Conservation (phyloP, 2,113 vertebrate species). For the Leuciscus idus region DNA sequence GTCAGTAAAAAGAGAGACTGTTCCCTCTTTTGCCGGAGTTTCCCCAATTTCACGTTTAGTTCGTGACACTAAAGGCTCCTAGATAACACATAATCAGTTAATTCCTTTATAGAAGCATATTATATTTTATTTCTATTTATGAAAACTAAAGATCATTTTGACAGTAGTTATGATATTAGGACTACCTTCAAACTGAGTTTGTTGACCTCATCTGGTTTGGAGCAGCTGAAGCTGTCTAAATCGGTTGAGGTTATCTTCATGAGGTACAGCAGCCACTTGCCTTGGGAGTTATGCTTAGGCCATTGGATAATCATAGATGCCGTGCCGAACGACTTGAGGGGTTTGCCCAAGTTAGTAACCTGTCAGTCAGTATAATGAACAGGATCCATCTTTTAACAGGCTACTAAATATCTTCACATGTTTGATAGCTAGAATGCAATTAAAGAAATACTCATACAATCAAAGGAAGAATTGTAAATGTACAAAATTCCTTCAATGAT, state of each 20-base stretch:
- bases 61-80: slow-evolving; percentile 77
- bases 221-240: slow-evolving; percentile 78
- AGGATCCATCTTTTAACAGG: background rate
- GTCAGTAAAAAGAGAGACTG: slow-evolving; percentile 74
- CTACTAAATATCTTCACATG: background rate
- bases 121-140: background rate
- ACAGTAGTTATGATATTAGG: background rate
- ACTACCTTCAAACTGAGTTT: slow-evolving; percentile 24
- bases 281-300: slow-evolving; percentile 82
- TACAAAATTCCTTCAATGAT: background rate
- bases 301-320: slow-evolving; percentile 86
- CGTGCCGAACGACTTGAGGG: slow-evolving; percentile 81
- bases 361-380: slow-evolving; percentile 60
- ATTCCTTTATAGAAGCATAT: background rate
- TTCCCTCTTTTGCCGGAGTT: slow-evolving; percentile 61
- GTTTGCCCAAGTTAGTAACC: slow-evolving; percentile 91
- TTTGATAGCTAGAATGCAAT: background rate
- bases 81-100: background rate
- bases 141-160: background rate
- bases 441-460: background rate
- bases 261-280: slow-evolving; percentile 91
- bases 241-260: slow-evolving; percentile 83
- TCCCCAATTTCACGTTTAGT: slow-evolving; percentile 79
- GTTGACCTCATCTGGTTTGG: slow-evolving; percentile 79
- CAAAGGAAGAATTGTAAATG: background rate